These are phyloP conservation scores for Orientallactaga bullata DNA, from an alignment of 2,113 vertebrate genomes.

Conservation along the genomic window DNA sequence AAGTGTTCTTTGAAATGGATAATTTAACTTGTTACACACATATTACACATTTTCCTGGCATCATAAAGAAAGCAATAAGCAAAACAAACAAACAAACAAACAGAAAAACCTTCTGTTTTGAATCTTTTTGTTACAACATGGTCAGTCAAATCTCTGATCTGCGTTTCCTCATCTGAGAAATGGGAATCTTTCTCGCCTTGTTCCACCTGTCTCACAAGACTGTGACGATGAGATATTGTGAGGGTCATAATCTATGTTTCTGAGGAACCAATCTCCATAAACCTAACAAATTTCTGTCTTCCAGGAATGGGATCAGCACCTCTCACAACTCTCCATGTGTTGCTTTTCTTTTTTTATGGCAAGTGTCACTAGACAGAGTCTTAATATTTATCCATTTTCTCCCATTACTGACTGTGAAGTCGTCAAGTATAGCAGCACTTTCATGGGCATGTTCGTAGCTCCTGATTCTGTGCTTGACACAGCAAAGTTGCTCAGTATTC, in stretches of 20 bases:
- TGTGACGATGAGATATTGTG: neutral
- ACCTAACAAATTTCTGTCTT: neutral
- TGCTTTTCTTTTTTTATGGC: neutral
- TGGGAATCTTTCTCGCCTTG: neutral
- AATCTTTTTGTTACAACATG: neutral
- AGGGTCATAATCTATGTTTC: neutral
- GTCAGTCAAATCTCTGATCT: neutral
- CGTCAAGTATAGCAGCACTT: neutral
- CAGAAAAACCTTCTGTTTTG: neutral
- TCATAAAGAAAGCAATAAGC: neutral
- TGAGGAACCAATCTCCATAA: rapidly evolving
- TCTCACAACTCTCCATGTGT: neutral
- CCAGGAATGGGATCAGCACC: neutral
- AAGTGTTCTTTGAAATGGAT: neutral
- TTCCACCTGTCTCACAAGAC: neutral
- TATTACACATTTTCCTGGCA: neutral
- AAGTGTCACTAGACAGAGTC: neutral
- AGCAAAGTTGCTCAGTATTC: neutral
- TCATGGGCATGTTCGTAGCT: neutral
- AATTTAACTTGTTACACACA: neutral
- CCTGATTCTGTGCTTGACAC: neutral
- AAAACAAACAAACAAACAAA: neutral
- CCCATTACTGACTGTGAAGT: neutral
- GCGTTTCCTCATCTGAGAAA: neutral
- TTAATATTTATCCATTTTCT: neutral